A percentile compares a stretch with the other conserved stretches of the same genome.
These are phyloP conservation scores for Psittacula cyanocephala DNA, from an alignment of 2,113 vertebrate genomes.

Conservation along the genomic window DNA sequence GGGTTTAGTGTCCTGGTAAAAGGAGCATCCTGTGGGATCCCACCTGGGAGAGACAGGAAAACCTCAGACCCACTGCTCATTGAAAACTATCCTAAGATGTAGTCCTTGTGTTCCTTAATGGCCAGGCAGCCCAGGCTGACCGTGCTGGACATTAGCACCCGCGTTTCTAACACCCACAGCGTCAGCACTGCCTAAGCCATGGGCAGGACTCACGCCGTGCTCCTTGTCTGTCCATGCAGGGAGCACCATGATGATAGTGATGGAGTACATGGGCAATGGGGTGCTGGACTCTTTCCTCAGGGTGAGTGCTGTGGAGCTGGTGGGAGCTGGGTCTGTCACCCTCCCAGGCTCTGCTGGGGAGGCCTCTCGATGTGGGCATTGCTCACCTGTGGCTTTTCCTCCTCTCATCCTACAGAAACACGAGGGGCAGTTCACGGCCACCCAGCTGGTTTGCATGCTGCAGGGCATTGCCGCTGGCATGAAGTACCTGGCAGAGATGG, in stretches of 20 bases:
- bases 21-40: not conserved
- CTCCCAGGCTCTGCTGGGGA: not conserved
- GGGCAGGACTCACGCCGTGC: rapidly evolving
- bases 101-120: not conserved
- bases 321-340: not conserved
- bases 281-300: slow-evolving; percentile 90
- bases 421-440: slow-evolving; percentile 85
- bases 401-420: slow-evolving; percentile 77
- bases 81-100: not conserved
- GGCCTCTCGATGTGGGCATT: not conserved
- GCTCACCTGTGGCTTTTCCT: not conserved
- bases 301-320: slow-evolving; percentile 70
- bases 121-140: not conserved
- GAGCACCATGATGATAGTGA: slow-evolving; percentile 92
- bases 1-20: not conserved
- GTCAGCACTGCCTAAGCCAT: not conserved
- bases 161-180: not conserved
- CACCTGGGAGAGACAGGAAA: not conserved
- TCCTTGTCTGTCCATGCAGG: slow-evolving; percentile 70
- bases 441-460: slow-evolving; percentile 88
- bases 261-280: slow-evolving; percentile 89
- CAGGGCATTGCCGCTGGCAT: slow-evolving; percentile 90
- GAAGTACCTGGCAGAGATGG: slow-evolving; percentile 97
- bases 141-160: rapidly evolving
- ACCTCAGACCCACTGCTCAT: not conserved